Conservation (phyloP, 1,140 invertebrate genomes). For the Holotrichia oblita region DNA sequence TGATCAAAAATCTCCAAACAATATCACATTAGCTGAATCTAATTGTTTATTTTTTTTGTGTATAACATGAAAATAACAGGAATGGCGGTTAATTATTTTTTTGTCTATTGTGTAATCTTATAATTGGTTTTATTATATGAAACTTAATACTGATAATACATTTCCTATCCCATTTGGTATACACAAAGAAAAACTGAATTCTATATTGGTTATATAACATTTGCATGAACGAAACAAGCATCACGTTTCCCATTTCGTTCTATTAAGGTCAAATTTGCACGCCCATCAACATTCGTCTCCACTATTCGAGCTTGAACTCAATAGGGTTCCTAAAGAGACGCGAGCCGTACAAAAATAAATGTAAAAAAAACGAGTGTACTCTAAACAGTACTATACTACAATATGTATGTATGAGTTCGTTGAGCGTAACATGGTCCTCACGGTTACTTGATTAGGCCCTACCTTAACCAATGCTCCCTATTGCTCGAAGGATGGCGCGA, state of each 20-base stretch:
- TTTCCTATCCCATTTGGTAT: no score
- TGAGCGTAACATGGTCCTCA: constrained; percentile 30
- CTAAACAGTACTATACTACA: constrained; percentile 4
- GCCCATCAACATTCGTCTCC: not conserved
- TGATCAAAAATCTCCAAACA: no score
- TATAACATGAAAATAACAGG: no score
- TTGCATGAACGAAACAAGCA: constrained; percentile 19
- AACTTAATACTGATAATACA: no score
- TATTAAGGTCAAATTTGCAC: not conserved
- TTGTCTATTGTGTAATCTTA: no score
- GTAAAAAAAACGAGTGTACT: constrained; percentile 24
- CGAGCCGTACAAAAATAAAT: constrained; percentile 25
- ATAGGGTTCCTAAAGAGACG: not conserved
- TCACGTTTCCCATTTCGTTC: not conserved
- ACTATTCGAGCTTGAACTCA: not conserved
- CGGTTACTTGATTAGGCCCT: constrained; percentile 28
- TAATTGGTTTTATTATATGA: no score
- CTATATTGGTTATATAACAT: not conserved
- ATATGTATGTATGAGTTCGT: not conserved
- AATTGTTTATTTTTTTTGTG: no score
- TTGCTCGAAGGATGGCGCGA: not conserved
- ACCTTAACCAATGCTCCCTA: not conserved
- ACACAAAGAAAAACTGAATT: no score
- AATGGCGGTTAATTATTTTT: no score
- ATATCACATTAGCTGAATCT: no score